Conservation (phyloP, 2,888 invertebrate genomes). For the Drosophila sordidula region DNA sequence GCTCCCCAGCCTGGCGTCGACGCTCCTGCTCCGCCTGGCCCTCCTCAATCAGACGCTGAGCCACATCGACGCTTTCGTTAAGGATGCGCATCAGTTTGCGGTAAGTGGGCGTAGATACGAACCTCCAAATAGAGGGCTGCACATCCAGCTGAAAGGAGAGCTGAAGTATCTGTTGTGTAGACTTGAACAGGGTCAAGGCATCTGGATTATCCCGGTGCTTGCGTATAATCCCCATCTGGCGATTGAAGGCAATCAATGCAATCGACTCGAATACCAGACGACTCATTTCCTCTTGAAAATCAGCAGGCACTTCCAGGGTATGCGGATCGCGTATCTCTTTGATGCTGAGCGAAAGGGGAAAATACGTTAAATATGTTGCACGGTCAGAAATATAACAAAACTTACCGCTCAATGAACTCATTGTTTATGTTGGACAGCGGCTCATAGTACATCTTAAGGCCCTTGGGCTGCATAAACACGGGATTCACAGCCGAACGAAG, state of each 20-base stretch:
- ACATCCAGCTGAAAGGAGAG: slow-evolving; percentile 73
- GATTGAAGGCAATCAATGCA: slow-evolving; percentile 83
- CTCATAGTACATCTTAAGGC: slow-evolving; percentile 86
- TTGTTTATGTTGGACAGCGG: slow-evolving; percentile 83
- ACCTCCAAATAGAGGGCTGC: slow-evolving; percentile 81
- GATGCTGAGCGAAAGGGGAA: slow-evolving; percentile 68
- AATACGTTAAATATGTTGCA: too few relatives aligned
- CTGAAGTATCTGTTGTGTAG: slow-evolving; percentile 46
- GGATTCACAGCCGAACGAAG: slow-evolving; percentile 87
- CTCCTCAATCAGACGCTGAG: slow-evolving; percentile 79
- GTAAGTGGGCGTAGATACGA: slow-evolving; percentile 76
- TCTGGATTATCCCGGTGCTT: slow-evolving; percentile 64
- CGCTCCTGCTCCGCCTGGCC: slow-evolving; percentile 57
- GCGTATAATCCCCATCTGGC: slow-evolving; percentile 75
- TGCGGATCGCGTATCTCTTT: slow-evolving; percentile 62
- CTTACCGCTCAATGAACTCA: slow-evolving; percentile 82
- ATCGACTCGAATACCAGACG: slow-evolving; percentile 87
- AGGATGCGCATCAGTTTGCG: slow-evolving; percentile 64
- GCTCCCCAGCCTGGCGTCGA: slow-evolving; percentile 60
- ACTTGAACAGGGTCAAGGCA: slow-evolving; percentile 57
- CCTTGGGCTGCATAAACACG: slow-evolving; percentile 87
- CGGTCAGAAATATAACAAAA: neutral
- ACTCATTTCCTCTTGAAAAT: slow-evolving; percentile 86
- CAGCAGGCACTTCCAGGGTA: slow-evolving; percentile 82
- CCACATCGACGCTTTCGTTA: slow-evolving; percentile 64